Base-by-base conservation (phyloP, 2,888 invertebrate species). In the Caenorhabditis zanzibari region DNA sequence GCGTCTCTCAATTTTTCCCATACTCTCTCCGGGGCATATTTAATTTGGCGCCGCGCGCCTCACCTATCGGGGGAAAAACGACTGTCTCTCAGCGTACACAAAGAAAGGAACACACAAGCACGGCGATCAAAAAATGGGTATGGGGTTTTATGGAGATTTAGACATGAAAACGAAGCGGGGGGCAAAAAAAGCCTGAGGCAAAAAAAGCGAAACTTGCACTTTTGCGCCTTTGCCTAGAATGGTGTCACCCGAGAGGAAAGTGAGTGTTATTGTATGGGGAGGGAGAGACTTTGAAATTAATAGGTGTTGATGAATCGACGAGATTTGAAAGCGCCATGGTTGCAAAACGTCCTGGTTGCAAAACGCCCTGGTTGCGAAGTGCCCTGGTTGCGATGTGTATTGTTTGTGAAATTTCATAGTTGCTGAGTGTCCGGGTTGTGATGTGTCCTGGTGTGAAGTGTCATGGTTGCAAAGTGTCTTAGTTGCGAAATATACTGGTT, bases 181-280 rank as follows among this genome's bases (percentile, higher is more conserved):
- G n/a, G n/a, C 35, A 24, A 61, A 61, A 73, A 61, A 58, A 58
- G n/a, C n/a, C 22, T 7, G 19, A 19, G 7, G 26, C n/a, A n/a
- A 71, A 71, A 71, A 69, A 71, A 54, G 16, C 19, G 54, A 24
- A 54, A 52, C 56, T 54, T 66, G 75, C 75, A 75, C 75, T 75
- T 75, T 66, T 75, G 66, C 75, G 75, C 58, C 32, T 41, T 52
- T 64, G 54, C 54, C 74, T 74, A 64, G 74, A 74, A 74, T 74
- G 74, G 74, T 74, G 74, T 74, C 64, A 49, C n/a, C n/a, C 19
- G 44, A 47, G 63, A 68, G n/a, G 19, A 35, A 32, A 47, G 32
- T n/a, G 61, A 44, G 52, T 52, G 52, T 52, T 52, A 56, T 56
- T 32, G n/a, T 6, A 32, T 24, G 56, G 28, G 28, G n/a, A 35